phyloP scores from a whole-genome alignment of 2,888 invertebrate genomes.

The Cecidostiba fungosa region DNA sequence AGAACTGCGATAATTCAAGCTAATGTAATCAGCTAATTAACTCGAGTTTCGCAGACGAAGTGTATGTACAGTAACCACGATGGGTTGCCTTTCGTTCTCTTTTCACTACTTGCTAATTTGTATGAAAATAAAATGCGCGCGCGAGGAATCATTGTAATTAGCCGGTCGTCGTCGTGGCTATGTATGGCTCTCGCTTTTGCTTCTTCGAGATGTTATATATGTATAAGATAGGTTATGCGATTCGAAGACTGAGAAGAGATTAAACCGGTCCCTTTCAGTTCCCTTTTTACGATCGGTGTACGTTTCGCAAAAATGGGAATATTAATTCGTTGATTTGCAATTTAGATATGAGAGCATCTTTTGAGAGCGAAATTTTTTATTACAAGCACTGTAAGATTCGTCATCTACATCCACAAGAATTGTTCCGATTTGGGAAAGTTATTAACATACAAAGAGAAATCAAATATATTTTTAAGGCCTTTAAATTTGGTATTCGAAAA shows the following conservation, averaged over 20 bases:
- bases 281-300: neutral
- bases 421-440: too few species aligned
- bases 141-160: conserved; percentile 58
- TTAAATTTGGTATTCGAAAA: neutral
- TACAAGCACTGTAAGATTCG: neutral
- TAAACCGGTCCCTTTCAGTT: conserved; percentile 25
- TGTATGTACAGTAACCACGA: neutral
- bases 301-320: neutral
- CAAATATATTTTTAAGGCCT: neutral
- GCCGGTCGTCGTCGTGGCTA: neutral
- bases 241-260: neutral
- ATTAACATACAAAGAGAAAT: neutral
- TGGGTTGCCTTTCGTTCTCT: neutral
- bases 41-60: conserved; percentile 25
- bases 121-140: conserved; percentile 59
- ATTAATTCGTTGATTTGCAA: neutral
- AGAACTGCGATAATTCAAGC: conserved; percentile 52
- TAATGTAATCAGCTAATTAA: conserved; percentile 63
- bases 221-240: neutral
- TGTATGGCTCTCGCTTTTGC: neutral
- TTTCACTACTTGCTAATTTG: conserved; percentile 45
- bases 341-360: neutral
- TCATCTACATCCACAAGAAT: neutral
- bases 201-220: neutral
- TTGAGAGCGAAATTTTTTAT: neutral